Evolutionary conservation across 2,113 vertebrate genomes (phyloP).

Genomic region (Chaetodon auriga): DNA sequence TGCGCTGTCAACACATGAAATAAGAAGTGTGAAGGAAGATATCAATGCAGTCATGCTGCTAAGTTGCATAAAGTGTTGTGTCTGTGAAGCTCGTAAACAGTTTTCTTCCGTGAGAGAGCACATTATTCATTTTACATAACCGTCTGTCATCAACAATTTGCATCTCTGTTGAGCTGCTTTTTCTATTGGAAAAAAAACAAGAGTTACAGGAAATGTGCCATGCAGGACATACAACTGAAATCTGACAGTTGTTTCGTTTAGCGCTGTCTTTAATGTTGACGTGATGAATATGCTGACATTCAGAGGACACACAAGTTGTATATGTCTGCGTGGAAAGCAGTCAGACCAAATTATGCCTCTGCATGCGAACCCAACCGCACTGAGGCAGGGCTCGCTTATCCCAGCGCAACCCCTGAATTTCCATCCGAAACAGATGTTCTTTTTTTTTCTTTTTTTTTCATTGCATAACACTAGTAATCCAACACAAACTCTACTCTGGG

Average conservation of each 20-base stretch:
- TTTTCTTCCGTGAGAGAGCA: neutral
- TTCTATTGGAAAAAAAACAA: slow-evolving; percentile 13
- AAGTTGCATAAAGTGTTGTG: neutral
- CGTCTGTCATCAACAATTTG: slow-evolving; percentile 14
- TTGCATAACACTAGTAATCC: slow-evolving; percentile 80
- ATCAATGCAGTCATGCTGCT: slow-evolving; percentile 7
- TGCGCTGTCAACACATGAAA: neutral
- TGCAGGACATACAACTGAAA: neutral
- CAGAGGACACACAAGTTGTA: slow-evolving; percentile 60
- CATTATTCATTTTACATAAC: slow-evolving; percentile 45
- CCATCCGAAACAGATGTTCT: slow-evolving; percentile 80
- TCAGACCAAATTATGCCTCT: slow-evolving; percentile 65
- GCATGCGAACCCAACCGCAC: slow-evolving; percentile 78
- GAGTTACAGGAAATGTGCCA: slow-evolving; percentile 14
- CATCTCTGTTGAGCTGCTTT: slow-evolving; percentile 2
- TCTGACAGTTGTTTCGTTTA: slow-evolving; percentile 31
- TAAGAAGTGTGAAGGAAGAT: neutral
- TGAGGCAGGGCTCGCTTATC: slow-evolving; percentile 57
- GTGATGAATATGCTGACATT: slow-evolving; percentile 48
- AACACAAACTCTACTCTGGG: slow-evolving; percentile 65
- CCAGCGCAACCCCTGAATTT: slow-evolving; percentile 66
- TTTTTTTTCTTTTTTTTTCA: slow-evolving; percentile 39
- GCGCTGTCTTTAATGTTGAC: slow-evolving; percentile 22
- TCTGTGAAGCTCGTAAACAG: neutral
- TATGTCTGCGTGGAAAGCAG: slow-evolving; percentile 61